phyloP scores from a whole-genome alignment of 1,140 invertebrate genomes.

The Hypsibius dujardini region DNA sequence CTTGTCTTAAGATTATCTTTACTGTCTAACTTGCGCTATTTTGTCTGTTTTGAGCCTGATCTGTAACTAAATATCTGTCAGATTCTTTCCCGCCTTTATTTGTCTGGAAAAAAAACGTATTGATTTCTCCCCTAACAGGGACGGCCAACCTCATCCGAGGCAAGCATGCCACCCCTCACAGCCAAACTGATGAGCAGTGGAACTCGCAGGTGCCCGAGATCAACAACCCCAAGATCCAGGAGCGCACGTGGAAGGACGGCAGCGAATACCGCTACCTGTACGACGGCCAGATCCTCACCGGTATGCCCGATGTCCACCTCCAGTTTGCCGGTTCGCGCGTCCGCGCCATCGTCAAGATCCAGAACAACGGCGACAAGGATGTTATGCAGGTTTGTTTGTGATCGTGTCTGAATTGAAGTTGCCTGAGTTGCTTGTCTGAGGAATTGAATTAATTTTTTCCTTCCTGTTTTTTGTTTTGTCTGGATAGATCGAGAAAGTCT shows the following conservation, averaged over 20 bases:
- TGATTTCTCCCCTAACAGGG: too few relatives aligned
- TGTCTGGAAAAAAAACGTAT: too few relatives aligned
- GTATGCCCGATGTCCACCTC: constrained; percentile 24
- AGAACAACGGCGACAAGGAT: constrained; percentile 23
- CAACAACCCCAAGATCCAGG: constrained; percentile 14
- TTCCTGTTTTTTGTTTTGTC: constrained; percentile 1
- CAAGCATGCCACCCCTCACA: not conserved
- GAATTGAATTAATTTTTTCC: not conserved
- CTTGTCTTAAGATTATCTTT: too few relatives aligned
- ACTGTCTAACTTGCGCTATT: too few relatives aligned
- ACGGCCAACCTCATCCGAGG: not conserved
- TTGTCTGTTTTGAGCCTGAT: too few relatives aligned
- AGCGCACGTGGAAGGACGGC: constrained; percentile 8
- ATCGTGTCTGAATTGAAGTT: too few relatives aligned
- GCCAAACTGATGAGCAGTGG: not conserved
- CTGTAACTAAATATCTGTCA: too few relatives aligned
- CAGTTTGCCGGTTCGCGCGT: constrained; percentile 25
- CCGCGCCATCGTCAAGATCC: constrained; percentile 22
- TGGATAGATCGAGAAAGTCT: constrained; percentile 12
- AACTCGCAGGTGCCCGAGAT: not conserved
- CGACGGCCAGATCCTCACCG: constrained; percentile 25
- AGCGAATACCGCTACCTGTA: constrained; percentile 26
- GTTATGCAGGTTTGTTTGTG: constrained; percentile 22
- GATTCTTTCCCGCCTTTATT: too few relatives aligned
- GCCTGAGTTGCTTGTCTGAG: not conserved